Conservation (phyloP, 2,888 invertebrate species). For the Drosophila falleni region DNA sequence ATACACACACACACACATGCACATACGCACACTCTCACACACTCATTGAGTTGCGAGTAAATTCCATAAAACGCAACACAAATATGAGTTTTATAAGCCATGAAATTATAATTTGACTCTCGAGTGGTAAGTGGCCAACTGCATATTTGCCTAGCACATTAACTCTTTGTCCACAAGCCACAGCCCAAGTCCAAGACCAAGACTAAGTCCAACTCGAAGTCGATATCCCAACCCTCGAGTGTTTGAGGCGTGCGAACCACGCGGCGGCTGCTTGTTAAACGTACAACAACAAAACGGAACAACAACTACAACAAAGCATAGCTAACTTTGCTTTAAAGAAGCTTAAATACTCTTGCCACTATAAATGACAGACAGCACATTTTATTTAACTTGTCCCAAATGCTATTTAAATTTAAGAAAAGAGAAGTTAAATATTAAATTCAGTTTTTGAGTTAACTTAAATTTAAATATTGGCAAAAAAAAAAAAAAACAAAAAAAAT, state of each 20-base stretch:
- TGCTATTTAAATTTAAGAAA: neutral
- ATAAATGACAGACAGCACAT: neutral
- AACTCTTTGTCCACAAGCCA: slow-evolving; percentile 62
- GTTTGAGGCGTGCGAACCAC: slow-evolving; percentile 72
- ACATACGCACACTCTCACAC: slow-evolving; percentile 12
- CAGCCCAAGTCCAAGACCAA: slow-evolving; percentile 8
- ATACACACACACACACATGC: slow-evolving; percentile 18
- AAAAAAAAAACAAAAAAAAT: too few relatives aligned
- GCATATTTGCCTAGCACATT: slow-evolving; percentile 72
- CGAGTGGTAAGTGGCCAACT: slow-evolving; percentile 74
- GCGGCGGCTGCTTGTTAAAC: slow-evolving; percentile 52
- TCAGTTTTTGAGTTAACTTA: too few relatives aligned
- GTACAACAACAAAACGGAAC: slow-evolving; percentile 32
- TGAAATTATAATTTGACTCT: slow-evolving; percentile 80
- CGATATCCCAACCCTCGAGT: neutral
- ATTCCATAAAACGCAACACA: slow-evolving; percentile 78
- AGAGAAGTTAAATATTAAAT: neutral
- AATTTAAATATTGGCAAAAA: too few relatives aligned
- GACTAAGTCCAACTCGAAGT: neutral
- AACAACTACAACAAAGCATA: slow-evolving; percentile 11
- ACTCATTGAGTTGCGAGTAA: slow-evolving; percentile 37
- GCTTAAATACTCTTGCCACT: slow-evolving; percentile 10
- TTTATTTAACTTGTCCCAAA: neutral
- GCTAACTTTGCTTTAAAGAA: neutral
- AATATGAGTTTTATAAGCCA: slow-evolving; percentile 80